These are phyloP conservation scores for Xenopus borealis DNA, from an alignment of 2,113 vertebrate genomes.

Conservation along the genomic window DNA sequence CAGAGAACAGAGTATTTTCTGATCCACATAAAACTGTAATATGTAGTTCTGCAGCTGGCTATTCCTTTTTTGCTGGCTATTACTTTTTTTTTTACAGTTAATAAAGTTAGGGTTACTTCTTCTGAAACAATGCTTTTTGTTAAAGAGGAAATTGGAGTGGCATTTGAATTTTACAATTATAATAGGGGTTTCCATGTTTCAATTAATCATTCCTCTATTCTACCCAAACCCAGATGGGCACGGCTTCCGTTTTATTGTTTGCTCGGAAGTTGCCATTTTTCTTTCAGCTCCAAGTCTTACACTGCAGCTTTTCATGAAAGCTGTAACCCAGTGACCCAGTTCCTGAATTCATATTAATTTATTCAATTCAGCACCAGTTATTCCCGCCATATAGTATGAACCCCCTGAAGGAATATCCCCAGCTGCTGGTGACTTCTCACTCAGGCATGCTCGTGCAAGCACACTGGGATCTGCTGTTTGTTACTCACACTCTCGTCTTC, in stretches of 20 bases:
- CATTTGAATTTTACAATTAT: no score
- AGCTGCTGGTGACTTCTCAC: slow-evolving; percentile 6
- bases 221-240: neutral
- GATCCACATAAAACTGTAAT: no score
- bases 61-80: no score
- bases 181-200: neutral
- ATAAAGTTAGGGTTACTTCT: no score
- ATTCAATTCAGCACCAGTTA: neutral
- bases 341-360: slow-evolving; percentile 7
- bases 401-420: neutral
- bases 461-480: neutral
- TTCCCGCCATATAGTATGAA: neutral
- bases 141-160: no score
- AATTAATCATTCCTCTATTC: neutral
- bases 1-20: no score
- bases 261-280: neutral
- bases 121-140: no score
- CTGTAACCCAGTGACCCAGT: slow-evolving; percentile 15
- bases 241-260: slow-evolving; percentile 2
- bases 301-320: neutral
- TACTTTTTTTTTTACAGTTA: no score
- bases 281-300: neutral
- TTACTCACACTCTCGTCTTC: neutral
- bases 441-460: neutral
- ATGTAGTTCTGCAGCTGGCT: no score